A percentile compares a stretch with the other conserved stretches of the same genome.
phyloP scores from a whole-genome alignment of 2,113 vertebrate species.

The Ginglymostoma cirratum region DNA sequence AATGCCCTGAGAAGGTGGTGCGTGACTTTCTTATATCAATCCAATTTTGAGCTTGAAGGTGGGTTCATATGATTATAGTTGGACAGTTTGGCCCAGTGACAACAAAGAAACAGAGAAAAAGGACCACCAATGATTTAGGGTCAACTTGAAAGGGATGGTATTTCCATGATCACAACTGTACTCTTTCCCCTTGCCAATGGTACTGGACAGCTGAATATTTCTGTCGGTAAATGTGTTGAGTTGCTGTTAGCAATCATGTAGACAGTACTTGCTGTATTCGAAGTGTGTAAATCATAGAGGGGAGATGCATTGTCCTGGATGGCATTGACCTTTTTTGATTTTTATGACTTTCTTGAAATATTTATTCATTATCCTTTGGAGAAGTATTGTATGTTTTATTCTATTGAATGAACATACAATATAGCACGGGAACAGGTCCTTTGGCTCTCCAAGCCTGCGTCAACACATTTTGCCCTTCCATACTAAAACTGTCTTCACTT shows the following conservation, averaged over 20 bases:
- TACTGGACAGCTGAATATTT: neutral
- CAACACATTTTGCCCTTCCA: too few species aligned
- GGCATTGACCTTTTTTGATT: neutral
- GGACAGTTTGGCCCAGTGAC: neutral
- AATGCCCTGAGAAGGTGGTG: neutral
- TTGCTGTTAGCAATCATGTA: neutral
- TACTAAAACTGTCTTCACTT: too few species aligned
- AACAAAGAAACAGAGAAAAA: neutral
- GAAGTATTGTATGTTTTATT: neutral
- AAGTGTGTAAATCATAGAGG: neutral
- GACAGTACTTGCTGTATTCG: neutral
- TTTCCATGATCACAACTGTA: neutral
- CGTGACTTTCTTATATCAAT: neutral
- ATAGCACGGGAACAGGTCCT: too few species aligned
- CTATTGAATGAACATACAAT: too few species aligned
- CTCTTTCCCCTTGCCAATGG: neutral
- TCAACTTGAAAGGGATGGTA: neutral
- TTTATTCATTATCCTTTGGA: neutral
- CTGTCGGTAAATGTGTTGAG: neutral
- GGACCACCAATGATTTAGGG: neutral
- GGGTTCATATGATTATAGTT: neutral
- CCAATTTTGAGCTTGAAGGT: neutral
- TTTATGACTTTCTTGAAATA: neutral
- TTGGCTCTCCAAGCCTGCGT: too few species aligned
- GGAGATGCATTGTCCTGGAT: neutral